Percentiles rank a stretch among this genome's conserved stretches.
Evolutionary conservation across 2,797 vertebrate species (phyloP).

Genomic region (Todus mexicanus): DNA sequence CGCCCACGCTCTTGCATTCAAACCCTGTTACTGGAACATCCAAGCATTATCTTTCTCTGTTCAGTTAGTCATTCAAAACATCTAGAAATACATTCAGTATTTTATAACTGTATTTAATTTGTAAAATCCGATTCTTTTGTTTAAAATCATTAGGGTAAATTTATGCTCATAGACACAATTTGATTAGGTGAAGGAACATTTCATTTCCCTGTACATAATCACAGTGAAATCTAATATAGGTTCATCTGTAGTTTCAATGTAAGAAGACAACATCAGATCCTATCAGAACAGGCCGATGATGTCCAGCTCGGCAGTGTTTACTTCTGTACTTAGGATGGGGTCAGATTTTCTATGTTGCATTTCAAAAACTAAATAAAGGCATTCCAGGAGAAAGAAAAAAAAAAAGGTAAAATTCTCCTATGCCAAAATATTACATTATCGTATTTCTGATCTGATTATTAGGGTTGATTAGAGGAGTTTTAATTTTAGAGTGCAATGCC

Average conservation of each 20-base stretch:
- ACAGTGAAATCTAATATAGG: not conserved
- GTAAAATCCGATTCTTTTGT: not conserved
- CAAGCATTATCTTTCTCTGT: not conserved
- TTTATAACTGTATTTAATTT: not conserved
- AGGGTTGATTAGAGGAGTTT: not conserved
- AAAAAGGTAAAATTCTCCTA: not conserved
- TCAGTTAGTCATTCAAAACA: not conserved
- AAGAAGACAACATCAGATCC: not conserved
- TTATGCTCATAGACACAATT: not conserved
- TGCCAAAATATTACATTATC: not conserved
- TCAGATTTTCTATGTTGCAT: not conserved
- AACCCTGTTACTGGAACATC: not conserved
- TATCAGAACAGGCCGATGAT: not conserved
- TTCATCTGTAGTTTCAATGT: not conserved
- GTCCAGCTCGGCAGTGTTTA: not conserved
- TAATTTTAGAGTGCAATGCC: not conserved
- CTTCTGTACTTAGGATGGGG: not conserved
- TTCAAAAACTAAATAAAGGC: not conserved
- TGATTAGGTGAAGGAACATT: not conserved
- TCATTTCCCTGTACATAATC: not conserved
- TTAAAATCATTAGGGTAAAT: not conserved
- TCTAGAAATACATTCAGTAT: not conserved
- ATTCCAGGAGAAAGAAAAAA: not conserved
- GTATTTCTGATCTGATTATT: not conserved
- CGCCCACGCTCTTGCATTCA: not conserved